Evolutionary conservation across 2,888 invertebrate species (phyloP).

Genomic region (Crematogaster levior): DNA sequence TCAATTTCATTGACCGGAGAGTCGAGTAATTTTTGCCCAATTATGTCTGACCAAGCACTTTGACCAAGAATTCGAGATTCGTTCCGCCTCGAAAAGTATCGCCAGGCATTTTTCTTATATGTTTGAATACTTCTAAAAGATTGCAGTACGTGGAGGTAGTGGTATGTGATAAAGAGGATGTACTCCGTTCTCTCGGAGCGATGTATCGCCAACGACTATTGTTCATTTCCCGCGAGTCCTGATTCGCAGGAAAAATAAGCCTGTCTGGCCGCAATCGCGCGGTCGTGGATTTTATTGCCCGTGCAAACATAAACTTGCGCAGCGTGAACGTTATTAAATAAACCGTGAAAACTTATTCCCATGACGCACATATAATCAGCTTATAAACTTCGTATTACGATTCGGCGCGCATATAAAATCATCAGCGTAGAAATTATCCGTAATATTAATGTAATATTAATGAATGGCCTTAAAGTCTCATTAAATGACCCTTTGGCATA

Average conservation of each 20-base stretch:
- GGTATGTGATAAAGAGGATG: neutral
- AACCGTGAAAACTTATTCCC: constrained; percentile 68
- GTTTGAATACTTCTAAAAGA: neutral
- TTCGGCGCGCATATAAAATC: constrained; percentile 66
- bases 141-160: neutral
- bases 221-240: constrained; percentile 20
- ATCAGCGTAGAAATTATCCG: constrained; percentile 57
- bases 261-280: constrained; percentile 52
- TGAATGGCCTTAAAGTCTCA: constrained; percentile 14
- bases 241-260: constrained; percentile 27
- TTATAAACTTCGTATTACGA: constrained; percentile 58
- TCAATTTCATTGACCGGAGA: constrained; percentile 36
- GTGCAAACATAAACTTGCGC: constrained; percentile 57
- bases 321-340: constrained; percentile 67
- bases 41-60: constrained; percentile 12
- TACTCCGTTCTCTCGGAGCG: neutral
- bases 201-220: constrained; percentile 25
- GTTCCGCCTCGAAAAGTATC: neutral
- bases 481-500: neutral
- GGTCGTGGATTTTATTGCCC: constrained; percentile 67
- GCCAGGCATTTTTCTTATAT: neutral
- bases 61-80: constrained; percentile 21
- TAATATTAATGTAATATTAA: constrained; percentile 61
- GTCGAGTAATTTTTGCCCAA: constrained; percentile 9
- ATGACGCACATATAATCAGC: constrained; percentile 56